Percentiles rank a stretch among this genome's conserved stretches.
Evolutionary conservation across 2,888 invertebrate species (phyloP).

Genomic region (Macrosiphum euphorbiae): DNA sequence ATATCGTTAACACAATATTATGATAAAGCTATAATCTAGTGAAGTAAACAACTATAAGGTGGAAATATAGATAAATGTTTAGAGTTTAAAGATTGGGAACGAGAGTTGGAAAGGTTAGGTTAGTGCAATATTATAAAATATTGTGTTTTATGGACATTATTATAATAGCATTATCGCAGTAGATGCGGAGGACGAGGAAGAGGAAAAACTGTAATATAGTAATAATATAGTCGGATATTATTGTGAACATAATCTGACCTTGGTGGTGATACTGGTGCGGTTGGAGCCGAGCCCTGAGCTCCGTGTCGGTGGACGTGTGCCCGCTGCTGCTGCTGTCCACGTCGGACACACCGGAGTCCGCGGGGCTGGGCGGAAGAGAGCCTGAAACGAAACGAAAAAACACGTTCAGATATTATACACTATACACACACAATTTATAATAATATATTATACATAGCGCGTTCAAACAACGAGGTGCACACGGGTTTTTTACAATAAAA

Average conservation of each 20-base stretch:
- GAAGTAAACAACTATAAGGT: neutral
- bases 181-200: neutral
- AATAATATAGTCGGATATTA: neutral
- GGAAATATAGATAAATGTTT: neutral
- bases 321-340: conserved; percentile 89
- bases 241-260: conserved; percentile 63
- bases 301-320: conserved; percentile 78
- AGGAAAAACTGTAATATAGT: neutral
- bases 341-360: conserved; percentile 97
- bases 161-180: neutral
- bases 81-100: neutral
- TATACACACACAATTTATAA: neutral
- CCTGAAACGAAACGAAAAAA: conserved; percentile 74
- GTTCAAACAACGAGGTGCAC: neutral
- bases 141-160: neutral
- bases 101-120: neutral
- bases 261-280: conserved; percentile 70
- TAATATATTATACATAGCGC: neutral
- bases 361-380: conserved; percentile 96
- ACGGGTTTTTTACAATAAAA: conserved; percentile 10
- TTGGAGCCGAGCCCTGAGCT: conserved; percentile 88
- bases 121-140: neutral
- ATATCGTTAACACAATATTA: neutral
- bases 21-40: neutral
- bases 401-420: conserved; percentile 11